Conservation (phyloP, 1,140 invertebrate genomes). For the silkworm (Bombyx mori) region DNA sequence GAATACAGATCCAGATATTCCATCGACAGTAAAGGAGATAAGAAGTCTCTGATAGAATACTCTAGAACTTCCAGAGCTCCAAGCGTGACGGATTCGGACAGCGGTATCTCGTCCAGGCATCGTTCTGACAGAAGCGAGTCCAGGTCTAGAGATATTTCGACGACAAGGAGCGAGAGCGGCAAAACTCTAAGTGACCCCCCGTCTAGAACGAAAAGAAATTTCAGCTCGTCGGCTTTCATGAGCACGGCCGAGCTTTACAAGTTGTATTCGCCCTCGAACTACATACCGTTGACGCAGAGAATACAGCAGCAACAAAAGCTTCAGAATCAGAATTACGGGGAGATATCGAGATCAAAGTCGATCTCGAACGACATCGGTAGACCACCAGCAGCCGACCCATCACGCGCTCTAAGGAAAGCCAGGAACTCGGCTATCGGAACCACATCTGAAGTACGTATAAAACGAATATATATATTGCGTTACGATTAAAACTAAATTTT, state of each 20-base stretch:
- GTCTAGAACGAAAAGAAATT: constrained; percentile 37
- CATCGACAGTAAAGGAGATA: constrained; percentile 52
- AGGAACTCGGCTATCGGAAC: constrained; percentile 46
- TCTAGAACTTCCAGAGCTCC: constrained; percentile 48
- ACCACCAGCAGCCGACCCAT: constrained; percentile 43
- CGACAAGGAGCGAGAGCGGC: constrained; percentile 57
- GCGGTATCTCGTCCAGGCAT: constrained; percentile 52
- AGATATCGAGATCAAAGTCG: constrained; percentile 68
- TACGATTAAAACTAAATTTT: constrained; percentile 6
- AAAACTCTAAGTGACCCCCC: constrained; percentile 35
- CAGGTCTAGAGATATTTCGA: constrained; percentile 51
- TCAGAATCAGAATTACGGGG: constrained; percentile 49
- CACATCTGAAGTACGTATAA: constrained; percentile 42
- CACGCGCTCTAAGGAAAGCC: constrained; percentile 34
- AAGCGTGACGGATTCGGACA: constrained; percentile 63
- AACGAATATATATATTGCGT: background rate
- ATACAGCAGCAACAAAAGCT: constrained; percentile 43
- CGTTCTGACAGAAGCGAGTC: constrained; percentile 54
- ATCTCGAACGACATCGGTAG: constrained; percentile 71
- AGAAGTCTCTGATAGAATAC: constrained; percentile 62
- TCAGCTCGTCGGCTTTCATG: constrained; percentile 45
- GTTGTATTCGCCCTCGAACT: constrained; percentile 76
- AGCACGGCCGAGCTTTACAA: constrained; percentile 73
- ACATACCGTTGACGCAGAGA: constrained; percentile 73
- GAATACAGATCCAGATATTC: constrained; percentile 58